phyloP scores from a whole-genome alignment of 2,888 invertebrate genomes.

The Callyntrura guangdongensis region DNA sequence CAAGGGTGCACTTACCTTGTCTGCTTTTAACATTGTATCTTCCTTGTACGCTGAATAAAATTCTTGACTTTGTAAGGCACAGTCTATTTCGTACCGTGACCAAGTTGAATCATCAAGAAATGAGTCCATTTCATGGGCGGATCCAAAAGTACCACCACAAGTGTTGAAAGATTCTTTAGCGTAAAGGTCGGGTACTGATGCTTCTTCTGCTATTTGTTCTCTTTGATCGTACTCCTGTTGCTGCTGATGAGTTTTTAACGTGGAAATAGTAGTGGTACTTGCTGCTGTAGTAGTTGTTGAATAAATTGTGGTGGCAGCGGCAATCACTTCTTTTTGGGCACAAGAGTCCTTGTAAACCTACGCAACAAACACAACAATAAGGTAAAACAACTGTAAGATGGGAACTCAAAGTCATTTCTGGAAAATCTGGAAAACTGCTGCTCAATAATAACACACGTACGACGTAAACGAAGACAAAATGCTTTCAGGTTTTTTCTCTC shows the following conservation, averaged over 20 bases:
- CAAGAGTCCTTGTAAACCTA: constrained; percentile 73
- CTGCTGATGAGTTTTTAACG: constrained; percentile 14
- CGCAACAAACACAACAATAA: constrained; percentile 61
- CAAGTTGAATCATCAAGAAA: constrained; percentile 81
- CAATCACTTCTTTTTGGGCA: background rate
- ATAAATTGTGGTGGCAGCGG: background rate
- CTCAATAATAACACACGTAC: constrained; percentile 41
- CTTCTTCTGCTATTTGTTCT: constrained; percentile 42
- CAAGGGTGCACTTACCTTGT: constrained; percentile 78
- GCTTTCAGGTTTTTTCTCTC: background rate
- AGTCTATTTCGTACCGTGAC: constrained; percentile 83
- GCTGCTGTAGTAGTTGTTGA: constrained; percentile 40
- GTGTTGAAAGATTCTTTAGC: constrained; percentile 41
- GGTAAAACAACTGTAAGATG: constrained; percentile 57
- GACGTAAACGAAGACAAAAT: constrained; percentile 16
- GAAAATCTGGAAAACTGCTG: background rate
- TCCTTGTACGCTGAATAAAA: constrained; percentile 82
- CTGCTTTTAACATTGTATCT: constrained; percentile 77
- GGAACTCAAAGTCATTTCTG: constrained; percentile 62
- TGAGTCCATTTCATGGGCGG: constrained; percentile 84
- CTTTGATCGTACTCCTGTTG: constrained; percentile 34
- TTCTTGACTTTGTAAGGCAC: constrained; percentile 84
- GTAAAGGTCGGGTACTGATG: constrained; percentile 60
- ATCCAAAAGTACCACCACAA: constrained; percentile 70
- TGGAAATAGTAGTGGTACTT: constrained; percentile 17